Conservation (phyloP, 30 jellyfish, hydroid and myxozoan species). For the Hydractinia echinata region DNA sequence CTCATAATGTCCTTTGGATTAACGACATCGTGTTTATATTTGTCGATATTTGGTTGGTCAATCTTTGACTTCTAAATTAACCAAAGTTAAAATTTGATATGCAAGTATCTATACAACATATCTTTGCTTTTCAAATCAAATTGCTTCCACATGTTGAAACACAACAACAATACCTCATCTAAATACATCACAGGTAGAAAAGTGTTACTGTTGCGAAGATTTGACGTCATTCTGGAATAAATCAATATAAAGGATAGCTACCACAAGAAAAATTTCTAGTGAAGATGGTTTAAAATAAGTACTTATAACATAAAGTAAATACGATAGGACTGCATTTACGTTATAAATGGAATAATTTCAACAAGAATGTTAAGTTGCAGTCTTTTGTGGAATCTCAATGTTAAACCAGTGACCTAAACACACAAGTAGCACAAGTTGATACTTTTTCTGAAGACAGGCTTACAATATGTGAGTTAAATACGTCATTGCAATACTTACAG, state of each 20-base stretch:
- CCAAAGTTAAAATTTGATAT: too few species aligned
- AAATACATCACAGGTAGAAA: slow-evolving; percentile 48
- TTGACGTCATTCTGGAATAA: not conserved
- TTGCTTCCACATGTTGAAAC: too few species aligned
- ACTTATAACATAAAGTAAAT: too few species aligned
- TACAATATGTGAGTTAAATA: too few species aligned
- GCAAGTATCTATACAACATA: too few species aligned
- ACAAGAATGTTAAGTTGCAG: slow-evolving; percentile 61
- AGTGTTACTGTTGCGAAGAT: slow-evolving; percentile 25
- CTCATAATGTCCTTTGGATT: slow-evolving; percentile 35
- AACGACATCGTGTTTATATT: slow-evolving; percentile 53
- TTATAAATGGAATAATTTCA: slow-evolving; percentile 3
- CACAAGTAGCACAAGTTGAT: not conserved
- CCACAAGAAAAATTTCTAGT: too few species aligned
- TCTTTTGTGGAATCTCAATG: slow-evolving; percentile 74
- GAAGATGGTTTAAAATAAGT: too few species aligned
- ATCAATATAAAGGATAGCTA: not conserved
- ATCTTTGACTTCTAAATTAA: slow-evolving; percentile 52
- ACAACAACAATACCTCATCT: slow-evolving; percentile 43
- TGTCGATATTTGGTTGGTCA: slow-evolving; percentile 64
- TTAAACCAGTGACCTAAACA: slow-evolving; percentile 80
- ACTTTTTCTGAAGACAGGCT: not conserved
- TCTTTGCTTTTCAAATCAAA: too few species aligned
- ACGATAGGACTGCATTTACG: not conserved
- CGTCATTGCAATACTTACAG: slow-evolving; percentile 38